Evolutionary conservation across 2,113 vertebrate species (phyloP), one percentile per base, ranked within the genome.

Genomic region (Psittacula cyanocephala): DNA sequence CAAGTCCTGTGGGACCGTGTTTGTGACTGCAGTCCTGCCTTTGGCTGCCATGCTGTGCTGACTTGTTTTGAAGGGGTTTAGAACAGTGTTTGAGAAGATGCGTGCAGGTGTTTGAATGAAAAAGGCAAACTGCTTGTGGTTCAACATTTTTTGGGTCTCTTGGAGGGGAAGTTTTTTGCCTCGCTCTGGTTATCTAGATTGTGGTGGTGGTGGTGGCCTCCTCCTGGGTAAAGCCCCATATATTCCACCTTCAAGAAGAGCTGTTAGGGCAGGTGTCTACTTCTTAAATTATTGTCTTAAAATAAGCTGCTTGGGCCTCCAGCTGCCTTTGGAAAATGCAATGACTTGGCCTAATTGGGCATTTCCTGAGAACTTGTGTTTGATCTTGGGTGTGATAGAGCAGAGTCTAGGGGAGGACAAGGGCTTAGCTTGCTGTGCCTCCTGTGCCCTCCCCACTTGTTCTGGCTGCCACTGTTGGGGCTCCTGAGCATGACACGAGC

Each of bases 261-360:
- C 4, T 1, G 8, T 43, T 24, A 39, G 37, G 39, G 49, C 63
- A 39, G 16, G 3, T 7, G 22, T 28, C 57, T 29, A 25, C n/a
- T 41, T 14, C 31, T 20, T 8, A 3, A 3, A 6, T 44, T 17
- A 12, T 7, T 31, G 8, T 24, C 52, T 57, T 28, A 59, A 53
- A 84, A 33, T 3, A 20, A 75, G 57, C 62, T 43, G 62, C 75
- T 64, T 16, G 13, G 62, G 20, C 25, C 63, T 63, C 67, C 16
- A 5, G 18, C 0, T 16, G 46, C 65, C 41, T 62, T 9, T 31
- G 27, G 7, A 23, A 62, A 63, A 16, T 12, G 10, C 74, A 22
- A 0, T 11, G 2, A 6, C 3, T 0, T 6, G 47, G 50, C 65
- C 25, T 5, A 4, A 13, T 0, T 1, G 23, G 33, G 15, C 28